Base-by-base conservation (phyloP, 2,888 invertebrate species). In the Euphydryas editha region DNA sequence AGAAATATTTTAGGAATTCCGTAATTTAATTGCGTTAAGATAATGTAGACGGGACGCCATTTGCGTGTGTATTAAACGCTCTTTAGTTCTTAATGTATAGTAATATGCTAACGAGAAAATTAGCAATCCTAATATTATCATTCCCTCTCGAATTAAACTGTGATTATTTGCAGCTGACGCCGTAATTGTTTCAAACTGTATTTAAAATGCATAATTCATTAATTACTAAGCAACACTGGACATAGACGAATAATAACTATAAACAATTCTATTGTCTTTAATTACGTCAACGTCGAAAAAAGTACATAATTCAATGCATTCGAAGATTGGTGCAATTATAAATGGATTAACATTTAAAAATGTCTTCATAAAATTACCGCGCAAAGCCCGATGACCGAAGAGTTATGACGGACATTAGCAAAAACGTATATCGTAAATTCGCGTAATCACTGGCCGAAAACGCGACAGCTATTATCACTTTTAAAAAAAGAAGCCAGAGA, bases 381-480 rank as follows among this genome's bases (percentile, higher is more conserved):
- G 55, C 55, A 73, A 68, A 65, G 42, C 59, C 24, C 49, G 21
- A 70, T 21, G 20, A 49, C 24, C 36, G 24, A 63, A 72, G 71
- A 75, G 69, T 75, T 76, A 76, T 75, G 72, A 70, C 67, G 46
- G 64, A 73, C 73, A 75, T 90, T 88, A 88, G 78, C 79, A 88
- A 88, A 87, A 88, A 86, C 83, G 72, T 72, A 74, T 79, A 83
- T 85, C 87, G 84, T 89, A 89, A 91, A 89, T 89, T 84, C 82
- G 75, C 71, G 81, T 84, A 83, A 84, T 84, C 86, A 81, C 85
- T 78, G 84, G 77, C 81, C 84, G 77, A 85, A 88, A 86, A 84
- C 81, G 84, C 85, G 79, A 83, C 83, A 81, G 81, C 83, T 81
- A 84, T 86, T 83, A 81, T 79, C 77, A 73, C 78, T 78, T 78